phyloP scores from a whole-genome alignment of 2,888 invertebrate genomes.

The Oscheius myriophilus region DNA sequence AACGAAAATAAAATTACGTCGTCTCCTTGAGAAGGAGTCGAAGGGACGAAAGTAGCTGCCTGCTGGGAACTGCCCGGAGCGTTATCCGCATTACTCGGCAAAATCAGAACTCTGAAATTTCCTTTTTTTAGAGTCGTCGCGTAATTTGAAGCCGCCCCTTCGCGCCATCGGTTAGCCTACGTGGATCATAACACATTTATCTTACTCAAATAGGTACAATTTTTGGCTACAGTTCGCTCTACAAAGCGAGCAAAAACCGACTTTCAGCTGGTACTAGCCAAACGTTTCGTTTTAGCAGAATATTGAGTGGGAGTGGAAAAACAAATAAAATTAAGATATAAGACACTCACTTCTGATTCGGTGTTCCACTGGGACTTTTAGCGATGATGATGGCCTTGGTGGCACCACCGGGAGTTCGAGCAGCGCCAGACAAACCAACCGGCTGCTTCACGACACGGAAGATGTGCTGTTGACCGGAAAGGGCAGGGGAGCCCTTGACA shows the following conservation, averaged over 20 bases:
- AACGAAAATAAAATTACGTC: background rate
- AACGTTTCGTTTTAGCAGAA: no score
- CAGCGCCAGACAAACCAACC: background rate
- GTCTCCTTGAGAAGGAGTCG: background rate
- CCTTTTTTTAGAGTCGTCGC: background rate
- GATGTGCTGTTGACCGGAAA: constrained; percentile 27
- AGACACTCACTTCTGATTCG: constrained; percentile 26
- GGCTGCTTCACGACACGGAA: constrained; percentile 35
- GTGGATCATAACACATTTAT: no score
- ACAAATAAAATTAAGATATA: background rate
- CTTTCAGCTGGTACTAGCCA: no score
- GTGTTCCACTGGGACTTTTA: constrained; percentile 28
- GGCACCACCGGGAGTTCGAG: constrained; percentile 10
- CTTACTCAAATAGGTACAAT: no score
- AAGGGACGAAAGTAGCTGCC: background rate
- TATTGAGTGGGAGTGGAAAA: no score
- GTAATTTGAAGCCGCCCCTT: no score
- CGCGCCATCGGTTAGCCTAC: no score
- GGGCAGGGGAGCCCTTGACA: background rate
- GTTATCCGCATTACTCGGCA: background rate
- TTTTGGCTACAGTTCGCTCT: no score
- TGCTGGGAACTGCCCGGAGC: background rate
- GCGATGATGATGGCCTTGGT: constrained; percentile 47
- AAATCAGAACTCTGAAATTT: background rate
- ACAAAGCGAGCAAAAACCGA: no score